These are phyloP conservation scores for Oncorhynchus mykiss DNA, from an alignment of 2,113 vertebrate genomes.

Conservation along the genomic window DNA sequence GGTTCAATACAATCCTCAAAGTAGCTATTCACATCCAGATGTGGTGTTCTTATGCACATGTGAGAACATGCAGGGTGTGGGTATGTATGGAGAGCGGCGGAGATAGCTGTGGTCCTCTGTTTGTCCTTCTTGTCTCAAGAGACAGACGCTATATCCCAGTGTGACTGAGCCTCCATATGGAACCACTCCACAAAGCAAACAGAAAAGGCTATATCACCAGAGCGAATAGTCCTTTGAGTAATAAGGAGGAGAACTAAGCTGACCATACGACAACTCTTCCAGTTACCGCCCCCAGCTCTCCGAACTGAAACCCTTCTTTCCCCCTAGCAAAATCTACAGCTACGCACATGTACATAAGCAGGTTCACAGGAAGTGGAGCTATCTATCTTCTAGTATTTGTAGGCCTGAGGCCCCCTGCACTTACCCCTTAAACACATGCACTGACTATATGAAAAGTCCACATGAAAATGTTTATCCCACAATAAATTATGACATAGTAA, in stretches of 20 bases:
- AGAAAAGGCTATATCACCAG: slow-evolving; percentile 69
- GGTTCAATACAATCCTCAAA: too few relatives aligned
- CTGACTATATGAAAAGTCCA: slow-evolving; percentile 33
- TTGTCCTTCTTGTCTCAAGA: slow-evolving; percentile 42
- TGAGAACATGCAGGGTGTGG: slow-evolving; percentile 10
- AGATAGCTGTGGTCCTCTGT: slow-evolving; percentile 41
- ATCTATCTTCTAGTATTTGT: slow-evolving; percentile 1
- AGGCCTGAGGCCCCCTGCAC: slow-evolving; percentile 11
- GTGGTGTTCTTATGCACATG: too few relatives aligned
- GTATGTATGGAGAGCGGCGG: neutral
- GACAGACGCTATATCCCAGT: slow-evolving; percentile 67
- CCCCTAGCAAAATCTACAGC: slow-evolving; percentile 34
- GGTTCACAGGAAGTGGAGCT: slow-evolving; percentile 57
- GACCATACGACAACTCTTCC: slow-evolving; percentile 63
- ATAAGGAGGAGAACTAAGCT: slow-evolving; percentile 70
- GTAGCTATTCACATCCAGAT: too few relatives aligned
- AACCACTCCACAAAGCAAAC: slow-evolving; percentile 77
- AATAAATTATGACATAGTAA: slow-evolving; percentile 46
- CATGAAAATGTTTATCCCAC: slow-evolving; percentile 39
- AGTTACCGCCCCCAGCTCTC: slow-evolving; percentile 26
- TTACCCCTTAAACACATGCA: slow-evolving; percentile 12
- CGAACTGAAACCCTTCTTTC: slow-evolving; percentile 13
- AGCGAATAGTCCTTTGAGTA: slow-evolving; percentile 68
- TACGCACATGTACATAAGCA: slow-evolving; percentile 34
- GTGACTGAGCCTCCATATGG: slow-evolving; percentile 70